These are phyloP conservation scores for Scolopax mira DNA, from an alignment of 2,113 vertebrate species.

Conservation along the genomic window DNA sequence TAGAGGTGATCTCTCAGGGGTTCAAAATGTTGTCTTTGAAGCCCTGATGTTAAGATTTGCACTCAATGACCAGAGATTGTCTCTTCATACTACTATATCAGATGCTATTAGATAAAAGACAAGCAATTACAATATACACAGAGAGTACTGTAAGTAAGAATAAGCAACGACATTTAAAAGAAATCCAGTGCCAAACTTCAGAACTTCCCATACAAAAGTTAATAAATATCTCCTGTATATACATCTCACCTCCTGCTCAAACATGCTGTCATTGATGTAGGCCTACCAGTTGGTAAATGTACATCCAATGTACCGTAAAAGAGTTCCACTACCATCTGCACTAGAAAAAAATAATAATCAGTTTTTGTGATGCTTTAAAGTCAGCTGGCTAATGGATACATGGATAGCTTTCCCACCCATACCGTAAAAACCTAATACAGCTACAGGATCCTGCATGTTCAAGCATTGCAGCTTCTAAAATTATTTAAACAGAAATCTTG, in stretches of 20 bases:
- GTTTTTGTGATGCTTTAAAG: not conserved
- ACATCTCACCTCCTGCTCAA: not conserved
- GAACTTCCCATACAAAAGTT: not conserved
- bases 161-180: not conserved
- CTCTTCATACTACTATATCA: not conserved
- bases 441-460: not conserved
- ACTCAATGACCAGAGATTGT: not conserved
- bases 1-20: not conserved
- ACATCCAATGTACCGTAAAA: not conserved
- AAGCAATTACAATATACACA: not conserved
- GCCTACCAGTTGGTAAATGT: not conserved
- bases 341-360: not conserved
- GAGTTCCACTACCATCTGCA: not conserved
- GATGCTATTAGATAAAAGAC: not conserved
- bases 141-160: not conserved
- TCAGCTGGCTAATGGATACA: not conserved
- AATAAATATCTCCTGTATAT: not conserved
- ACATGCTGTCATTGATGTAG: not conserved
- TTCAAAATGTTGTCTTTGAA: not conserved
- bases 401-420: not conserved
- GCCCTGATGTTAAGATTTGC: not conserved
- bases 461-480: not conserved
- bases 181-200: not conserved
- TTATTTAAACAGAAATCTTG: not conserved
- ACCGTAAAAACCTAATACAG: not conserved